phyloP scores from a whole-genome alignment of 2,888 invertebrate genomes.

The Tribolium freemani region DNA sequence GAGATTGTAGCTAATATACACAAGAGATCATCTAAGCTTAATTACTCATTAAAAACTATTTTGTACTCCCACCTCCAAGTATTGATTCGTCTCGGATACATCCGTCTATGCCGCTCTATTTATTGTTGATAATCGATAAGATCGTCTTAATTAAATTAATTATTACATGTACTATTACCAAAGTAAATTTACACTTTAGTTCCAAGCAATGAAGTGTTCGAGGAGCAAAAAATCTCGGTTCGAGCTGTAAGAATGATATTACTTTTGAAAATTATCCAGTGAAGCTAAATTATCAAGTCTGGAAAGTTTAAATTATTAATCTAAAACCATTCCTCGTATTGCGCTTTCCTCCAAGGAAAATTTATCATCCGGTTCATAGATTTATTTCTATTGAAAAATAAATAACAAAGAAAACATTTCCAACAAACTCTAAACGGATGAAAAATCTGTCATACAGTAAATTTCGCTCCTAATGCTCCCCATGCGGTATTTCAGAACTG shows the following conservation, averaged over 20 bases:
- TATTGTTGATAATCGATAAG: background rate
- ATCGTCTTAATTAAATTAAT: slow-evolving; percentile 1
- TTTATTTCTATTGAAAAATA: slow-evolving; percentile 47
- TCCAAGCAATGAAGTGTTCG: background rate
- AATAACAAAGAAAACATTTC: slow-evolving; percentile 44
- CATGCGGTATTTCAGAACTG: background rate
- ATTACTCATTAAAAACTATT: background rate
- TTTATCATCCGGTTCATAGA: slow-evolving; percentile 45
- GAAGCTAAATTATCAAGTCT: slow-evolving; percentile 42
- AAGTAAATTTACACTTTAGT: background rate
- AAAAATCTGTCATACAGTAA: slow-evolving; percentile 43
- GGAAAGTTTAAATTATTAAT: slow-evolving; percentile 45
- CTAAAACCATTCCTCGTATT: slow-evolving; percentile 36
- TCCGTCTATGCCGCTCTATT: background rate
- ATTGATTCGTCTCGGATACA: background rate
- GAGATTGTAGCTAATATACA: slow-evolving; percentile 1
- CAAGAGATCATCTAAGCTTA: background rate
- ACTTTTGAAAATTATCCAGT: slow-evolving; percentile 27
- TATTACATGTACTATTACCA: background rate
- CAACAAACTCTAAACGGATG: slow-evolving; percentile 40
- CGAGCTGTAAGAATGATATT: background rate
- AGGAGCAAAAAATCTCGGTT: background rate
- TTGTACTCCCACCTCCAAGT: background rate
- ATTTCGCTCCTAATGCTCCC: slow-evolving; percentile 23
- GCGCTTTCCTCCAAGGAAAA: slow-evolving; percentile 38